Conservation (phyloP, 2,797 vertebrate species). For the Nyctibius grandis region DNA sequence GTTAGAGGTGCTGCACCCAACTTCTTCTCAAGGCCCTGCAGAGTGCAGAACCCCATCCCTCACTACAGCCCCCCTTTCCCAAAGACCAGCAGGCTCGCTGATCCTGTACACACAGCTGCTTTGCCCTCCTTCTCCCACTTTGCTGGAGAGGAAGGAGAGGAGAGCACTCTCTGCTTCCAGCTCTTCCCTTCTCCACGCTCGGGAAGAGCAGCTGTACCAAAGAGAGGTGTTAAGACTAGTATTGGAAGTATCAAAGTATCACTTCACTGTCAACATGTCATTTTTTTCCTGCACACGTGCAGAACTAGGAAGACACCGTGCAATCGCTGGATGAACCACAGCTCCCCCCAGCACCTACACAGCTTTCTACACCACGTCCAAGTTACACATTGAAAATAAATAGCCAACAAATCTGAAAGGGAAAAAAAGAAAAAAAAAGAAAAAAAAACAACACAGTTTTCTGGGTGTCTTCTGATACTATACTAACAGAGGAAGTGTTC, state of each 20-base stretch:
- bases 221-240: background rate
- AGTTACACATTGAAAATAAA: background rate
- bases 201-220: background rate
- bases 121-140: background rate
- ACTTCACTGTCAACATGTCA: background rate
- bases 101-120: fast-evolving
- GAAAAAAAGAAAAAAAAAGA: no score
- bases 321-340: fast-evolving
- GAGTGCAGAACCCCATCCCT: background rate
- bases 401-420: background rate
- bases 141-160: background rate
- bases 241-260: background rate
- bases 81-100: background rate
- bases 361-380: background rate
- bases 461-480: background rate
- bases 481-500: background rate
- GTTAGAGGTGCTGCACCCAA: background rate
- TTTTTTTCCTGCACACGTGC: fast-evolving
- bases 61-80: fast-evolving
- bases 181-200: background rate
- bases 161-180: background rate
- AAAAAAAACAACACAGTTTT: background rate
- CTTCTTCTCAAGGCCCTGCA: background rate
- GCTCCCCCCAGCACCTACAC: background rate
- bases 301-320: background rate